Conservation (phyloP, 1,140 invertebrate genomes). For the Apis cerana region DNA sequence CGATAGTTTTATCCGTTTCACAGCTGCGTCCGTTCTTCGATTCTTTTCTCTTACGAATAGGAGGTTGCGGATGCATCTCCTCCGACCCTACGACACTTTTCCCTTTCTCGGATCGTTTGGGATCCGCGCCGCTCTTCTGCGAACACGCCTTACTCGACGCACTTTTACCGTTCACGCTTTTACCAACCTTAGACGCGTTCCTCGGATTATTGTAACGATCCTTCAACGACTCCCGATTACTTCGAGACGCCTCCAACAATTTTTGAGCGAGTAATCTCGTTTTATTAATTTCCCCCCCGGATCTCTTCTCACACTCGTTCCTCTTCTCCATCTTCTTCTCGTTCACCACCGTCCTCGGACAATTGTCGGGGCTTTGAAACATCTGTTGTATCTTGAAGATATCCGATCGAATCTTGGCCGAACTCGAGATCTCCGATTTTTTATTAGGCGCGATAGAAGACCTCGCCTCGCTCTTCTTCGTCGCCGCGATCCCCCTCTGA, state of each 20-base stretch:
- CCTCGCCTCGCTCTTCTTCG: slow-evolving; percentile 22
- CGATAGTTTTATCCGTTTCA: background rate
- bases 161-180: slow-evolving; percentile 28
- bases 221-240: slow-evolving; percentile 54
- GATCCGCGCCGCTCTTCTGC: slow-evolving; percentile 1
- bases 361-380: slow-evolving; percentile 59
- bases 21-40: slow-evolving; percentile 20
- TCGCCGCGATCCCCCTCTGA: slow-evolving; percentile 15
- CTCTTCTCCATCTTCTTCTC: slow-evolving; percentile 37
- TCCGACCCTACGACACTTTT: slow-evolving; percentile 29
- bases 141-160: slow-evolving; percentile 9
- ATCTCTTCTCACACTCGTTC: slow-evolving; percentile 50
- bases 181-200: slow-evolving; percentile 33
- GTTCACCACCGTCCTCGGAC: background rate
- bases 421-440: slow-evolving; percentile 40
- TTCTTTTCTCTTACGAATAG: slow-evolving; percentile 51
- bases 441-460: slow-evolving; percentile 6
- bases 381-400: slow-evolving; percentile 68
- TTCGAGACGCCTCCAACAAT: slow-evolving; percentile 59
- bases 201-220: slow-evolving; percentile 55
- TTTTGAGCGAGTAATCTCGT: slow-evolving; percentile 65
- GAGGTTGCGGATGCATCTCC: slow-evolving; percentile 46
- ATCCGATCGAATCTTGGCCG: slow-evolving; percentile 70
- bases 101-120: slow-evolving; percentile 26
- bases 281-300: slow-evolving; percentile 51